Base-by-base conservation (phyloP, 2,113 vertebrate species). In the Thamnaconus septentrionalis region DNA sequence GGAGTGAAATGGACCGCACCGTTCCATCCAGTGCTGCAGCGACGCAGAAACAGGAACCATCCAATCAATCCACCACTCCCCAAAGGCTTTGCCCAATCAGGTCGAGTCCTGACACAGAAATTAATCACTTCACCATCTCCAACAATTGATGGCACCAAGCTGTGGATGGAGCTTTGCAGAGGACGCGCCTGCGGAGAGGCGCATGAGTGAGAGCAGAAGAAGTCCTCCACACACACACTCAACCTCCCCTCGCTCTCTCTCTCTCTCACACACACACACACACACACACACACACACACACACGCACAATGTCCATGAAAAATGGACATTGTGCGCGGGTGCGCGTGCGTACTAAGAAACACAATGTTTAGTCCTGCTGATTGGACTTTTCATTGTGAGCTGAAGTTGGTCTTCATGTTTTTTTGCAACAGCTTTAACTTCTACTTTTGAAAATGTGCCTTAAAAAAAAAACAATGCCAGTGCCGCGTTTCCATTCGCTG, bases 81-180 rank as follows among this genome's bases (percentile, higher is more conserved):
- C 67, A 81, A 79, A 88, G 89, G 66, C 78, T 77, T 31, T 74
- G 70, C 87, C 85, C 86, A 91, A 90, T 91, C 86, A 87, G 68
- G 59, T 79, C 73, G 56, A 59, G 69, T 81, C 82, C 64, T 66
- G 71, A 79, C 83, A 84, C 70, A 42, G 71, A 82, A 85, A 88
- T 89, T 78, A 89, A 89, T 90, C 84, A 88, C 80, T 75, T 68
- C 73, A 79, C 72, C 67, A 71, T 87, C 74, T 63, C 71, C 53
- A 73, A 78, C 82, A 76, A 76, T 49, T 70, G 78, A 88, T 72
- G 86, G 67, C 81, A 71, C 71, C 79, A 75, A 66, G 75, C 71
- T 41, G 72, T 69, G 84, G 61, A 56, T 48, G 55, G 41, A 53
- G 53, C 51, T 55, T 72, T 81, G 18, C 62, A 80, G 67, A 73